These are phyloP conservation scores for Lophotriccus pileatus DNA, from an alignment of 2,797 vertebrate species.

Conservation along the genomic window DNA sequence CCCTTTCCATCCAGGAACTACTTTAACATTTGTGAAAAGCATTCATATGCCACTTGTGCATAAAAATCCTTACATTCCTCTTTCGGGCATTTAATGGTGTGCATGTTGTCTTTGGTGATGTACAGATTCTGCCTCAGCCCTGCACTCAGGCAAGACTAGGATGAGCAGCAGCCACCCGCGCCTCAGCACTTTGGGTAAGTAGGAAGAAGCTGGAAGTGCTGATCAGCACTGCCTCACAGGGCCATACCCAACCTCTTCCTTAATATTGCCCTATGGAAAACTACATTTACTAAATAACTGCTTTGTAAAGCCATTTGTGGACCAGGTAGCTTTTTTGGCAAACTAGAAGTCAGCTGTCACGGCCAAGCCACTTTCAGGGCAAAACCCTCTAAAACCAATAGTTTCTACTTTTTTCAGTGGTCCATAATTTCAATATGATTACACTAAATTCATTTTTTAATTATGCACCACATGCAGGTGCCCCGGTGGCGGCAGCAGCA, in stretches of 20 bases:
- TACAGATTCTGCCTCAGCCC: neutral
- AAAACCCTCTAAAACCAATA: neutral
- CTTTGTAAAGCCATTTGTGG: neutral
- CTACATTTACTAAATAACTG: neutral
- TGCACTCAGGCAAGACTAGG: neutral
- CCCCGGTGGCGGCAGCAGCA: neutral
- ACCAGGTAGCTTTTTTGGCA: neutral
- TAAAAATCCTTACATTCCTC: too few species aligned
- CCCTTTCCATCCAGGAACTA: neutral
- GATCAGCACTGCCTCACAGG: neutral
- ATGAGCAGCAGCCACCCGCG: neutral
- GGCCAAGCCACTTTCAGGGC: neutral
- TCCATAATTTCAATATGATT: neutral
- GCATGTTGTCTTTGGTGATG: neutral
- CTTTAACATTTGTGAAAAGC: neutral
- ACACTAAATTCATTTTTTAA: neutral
- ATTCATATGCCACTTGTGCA: rapidly evolving
- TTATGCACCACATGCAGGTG: neutral
- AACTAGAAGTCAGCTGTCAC: neutral
- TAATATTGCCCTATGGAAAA: neutral
- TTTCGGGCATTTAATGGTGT: neutral
- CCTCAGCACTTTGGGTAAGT: neutral
- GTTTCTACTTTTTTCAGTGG: neutral
- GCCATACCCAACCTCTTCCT: neutral
- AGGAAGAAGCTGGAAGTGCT: neutral